Percentiles rank a stretch among this genome's conserved stretches.
These are phyloP conservation scores for Zootermopsis nevadensis DNA, from an alignment of 2,888 invertebrate species.

Conservation along the genomic window DNA sequence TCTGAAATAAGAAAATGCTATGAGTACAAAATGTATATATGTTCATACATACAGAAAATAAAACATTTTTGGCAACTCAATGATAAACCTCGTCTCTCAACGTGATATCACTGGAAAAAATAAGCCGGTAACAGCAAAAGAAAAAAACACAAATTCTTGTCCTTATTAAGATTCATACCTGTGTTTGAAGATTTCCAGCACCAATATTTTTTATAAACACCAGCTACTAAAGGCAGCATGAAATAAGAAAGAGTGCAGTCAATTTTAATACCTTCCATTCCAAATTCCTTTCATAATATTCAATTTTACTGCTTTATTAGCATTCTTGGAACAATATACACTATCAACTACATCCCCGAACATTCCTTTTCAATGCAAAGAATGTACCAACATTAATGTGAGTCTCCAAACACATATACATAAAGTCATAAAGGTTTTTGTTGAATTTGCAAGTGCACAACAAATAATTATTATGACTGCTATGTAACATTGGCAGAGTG, in stretches of 20 bases:
- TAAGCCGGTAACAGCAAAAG: background rate
- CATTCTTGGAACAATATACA: too few relatives aligned
- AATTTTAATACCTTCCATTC: background rate
- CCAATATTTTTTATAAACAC: background rate
- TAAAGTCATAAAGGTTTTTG: too few relatives aligned
- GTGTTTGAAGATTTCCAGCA: background rate
- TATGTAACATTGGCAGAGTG: too few relatives aligned
- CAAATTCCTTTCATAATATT: background rate
- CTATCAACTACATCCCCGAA: too few relatives aligned
- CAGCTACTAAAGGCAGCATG: background rate
- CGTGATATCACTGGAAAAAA: too few relatives aligned
- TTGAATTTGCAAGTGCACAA: too few relatives aligned
- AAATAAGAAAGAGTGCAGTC: background rate
- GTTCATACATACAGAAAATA: background rate
- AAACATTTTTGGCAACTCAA: background rate
- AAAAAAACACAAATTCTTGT: background rate
- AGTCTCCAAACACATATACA: too few relatives aligned
- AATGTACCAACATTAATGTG: too few relatives aligned
- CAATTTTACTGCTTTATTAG: too few relatives aligned
- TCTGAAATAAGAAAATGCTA: slow-evolving; percentile 62
- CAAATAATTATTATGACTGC: too few relatives aligned
- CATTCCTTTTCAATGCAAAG: too few relatives aligned
- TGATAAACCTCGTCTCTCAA: background rate
- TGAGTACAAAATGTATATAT: too few relatives aligned
- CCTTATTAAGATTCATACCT: background rate